Evolutionary conservation across 2,888 invertebrate genomes (phyloP), one percentile per base, ranked within the genome.

Genomic region (Cheilosia vulpina): DNA sequence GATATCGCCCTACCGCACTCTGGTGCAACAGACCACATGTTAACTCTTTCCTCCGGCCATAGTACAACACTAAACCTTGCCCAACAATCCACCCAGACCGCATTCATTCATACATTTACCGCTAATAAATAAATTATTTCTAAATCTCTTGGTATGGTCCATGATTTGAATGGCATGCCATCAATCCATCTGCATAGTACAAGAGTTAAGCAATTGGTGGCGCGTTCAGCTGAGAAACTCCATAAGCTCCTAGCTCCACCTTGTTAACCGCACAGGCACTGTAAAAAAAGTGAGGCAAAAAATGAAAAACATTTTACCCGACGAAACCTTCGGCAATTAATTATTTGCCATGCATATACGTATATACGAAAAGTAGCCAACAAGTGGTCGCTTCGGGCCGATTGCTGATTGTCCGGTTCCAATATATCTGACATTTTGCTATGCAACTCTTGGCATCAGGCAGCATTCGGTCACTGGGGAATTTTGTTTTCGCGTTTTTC

Each of bases 111-210:
- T 38, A 24, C 71, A n/a, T 24, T 53, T 27, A 45, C 68, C 58
- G 50, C 34, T 73, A 68, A 78, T 83, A 83, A 78, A 83, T 78
- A 73, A 83, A 73, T 45, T 73, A 83, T 78, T 83, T 72, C 83
- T 50, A 73, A 83, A 83, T 60, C 62, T 47, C 50, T 57, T 62
- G 50, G 72, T 24, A 68, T 60, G 72, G 71, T 52, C 73, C 78
- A 73, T 52, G 31, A 34, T 38, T 71, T 71, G 62, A 73, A 78
- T 78, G 78, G 38, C 72, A 68, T 63, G 68, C 62, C 78, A 83
- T 83, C 78, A 73, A 73, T 72, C 52, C 72, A 41, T 63, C 72
- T 50, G 50, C 63, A 57, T 43, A 34, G 38, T 24, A 47, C 31
- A 17, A 4, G 17, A 21, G 63, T 83, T 83, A 57, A 24, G 78